Evolutionary conservation across 2,888 invertebrate species (phyloP).

Genomic region (Ariolimax columbianus): DNA sequence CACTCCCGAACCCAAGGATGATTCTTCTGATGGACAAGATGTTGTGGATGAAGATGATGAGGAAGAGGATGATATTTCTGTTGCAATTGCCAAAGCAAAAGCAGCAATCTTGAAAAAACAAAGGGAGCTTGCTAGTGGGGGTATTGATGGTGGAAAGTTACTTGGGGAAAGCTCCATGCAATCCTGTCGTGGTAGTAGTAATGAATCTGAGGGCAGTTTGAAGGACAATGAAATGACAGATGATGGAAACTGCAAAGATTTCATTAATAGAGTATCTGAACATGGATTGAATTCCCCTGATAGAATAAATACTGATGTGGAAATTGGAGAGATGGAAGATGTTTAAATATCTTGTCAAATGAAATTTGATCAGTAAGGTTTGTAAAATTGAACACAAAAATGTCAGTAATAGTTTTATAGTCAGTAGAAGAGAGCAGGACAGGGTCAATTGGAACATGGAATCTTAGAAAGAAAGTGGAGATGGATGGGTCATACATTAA

Average conservation of each 20-base stretch:
- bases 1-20: conserved; percentile 51
- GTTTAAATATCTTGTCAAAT: neutral
- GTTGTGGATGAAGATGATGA: conserved; percentile 37
- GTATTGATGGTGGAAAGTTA: neutral
- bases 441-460: no score
- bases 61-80: conserved; percentile 47
- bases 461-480: no score
- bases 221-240: conserved; percentile 33
- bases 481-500: no score
- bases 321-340: conserved; percentile 38
- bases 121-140: conserved; percentile 28
- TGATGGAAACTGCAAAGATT: neutral
- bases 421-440: no score
- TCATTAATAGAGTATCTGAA: neutral
- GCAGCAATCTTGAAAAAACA: conserved; percentile 49
- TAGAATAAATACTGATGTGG: conserved; percentile 21
- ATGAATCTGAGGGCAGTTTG: conserved; percentile 9
- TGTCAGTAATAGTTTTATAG: no score
- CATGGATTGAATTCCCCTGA: neutral
- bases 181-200: neutral
- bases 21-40: conserved; percentile 39
- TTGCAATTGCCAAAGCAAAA: conserved; percentile 44
- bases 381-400: neutral
- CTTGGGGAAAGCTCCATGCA: neutral
- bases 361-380: neutral